Base-by-base conservation (phyloP, 1,140 invertebrate species). In the Lithobius niger region DNA sequence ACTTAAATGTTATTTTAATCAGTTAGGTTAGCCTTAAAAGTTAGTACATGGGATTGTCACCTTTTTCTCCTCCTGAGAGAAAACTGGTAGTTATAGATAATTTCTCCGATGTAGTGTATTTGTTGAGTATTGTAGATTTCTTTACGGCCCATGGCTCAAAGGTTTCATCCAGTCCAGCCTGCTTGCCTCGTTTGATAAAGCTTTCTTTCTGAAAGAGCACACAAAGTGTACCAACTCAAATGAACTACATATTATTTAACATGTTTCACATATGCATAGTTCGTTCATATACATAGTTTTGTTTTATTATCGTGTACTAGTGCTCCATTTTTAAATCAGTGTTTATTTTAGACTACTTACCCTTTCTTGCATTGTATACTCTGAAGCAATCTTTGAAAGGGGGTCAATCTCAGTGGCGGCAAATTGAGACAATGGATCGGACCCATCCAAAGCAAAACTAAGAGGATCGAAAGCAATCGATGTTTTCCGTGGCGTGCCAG, bases 81-180 rank as follows among this genome's bases (percentile, higher is more conserved):
- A 88, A 93, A 70, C 87, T 92, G 24, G 88, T 89, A 6, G 86
- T 79, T 60, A 94, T 88, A 3, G 87, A 86, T 44, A 94, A 69
- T 68, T 90, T 93, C 69, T 93, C 88, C 25, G 85, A 87, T 48
- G 91, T 96, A 36, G 88, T 94, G 62, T 86, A 95, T 71, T 87
- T 88, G 57, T 78, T 83, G 3, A 96, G 72, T 64, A 96, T 92
- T 3, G 71, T 71, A 58, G 75, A 66, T 62, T 83, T 80, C 60
- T 83, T 81, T 3, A 74, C 65, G 60, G 71, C 76, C 90, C 90
- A 95, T 45, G 82, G 77, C 63, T 89, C 81, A 59, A 82, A 75
- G 45, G 75, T 74, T 52, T 80, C 76, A 27, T 74, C 69, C 2
- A 63, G 42, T 21, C 63, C 58, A 52, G 64, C 67, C 54, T 74